Evolutionary conservation across 2,888 invertebrate species (phyloP).

Genomic region (Lamproptera curius): DNA sequence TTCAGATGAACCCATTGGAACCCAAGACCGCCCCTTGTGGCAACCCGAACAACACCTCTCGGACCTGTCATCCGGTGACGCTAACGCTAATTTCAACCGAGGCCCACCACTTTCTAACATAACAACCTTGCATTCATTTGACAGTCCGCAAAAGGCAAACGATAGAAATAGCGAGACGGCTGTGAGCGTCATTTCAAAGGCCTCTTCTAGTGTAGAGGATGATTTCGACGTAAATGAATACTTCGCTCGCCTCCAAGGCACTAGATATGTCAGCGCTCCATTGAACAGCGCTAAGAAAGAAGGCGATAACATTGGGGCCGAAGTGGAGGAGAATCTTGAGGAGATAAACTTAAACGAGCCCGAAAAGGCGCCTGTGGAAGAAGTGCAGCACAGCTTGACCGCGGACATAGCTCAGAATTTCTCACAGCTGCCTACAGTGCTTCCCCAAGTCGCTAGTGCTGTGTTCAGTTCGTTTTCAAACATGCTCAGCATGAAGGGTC

Average conservation of each 20-base stretch:
- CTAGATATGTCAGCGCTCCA: slow-evolving; percentile 65
- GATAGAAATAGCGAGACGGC: slow-evolving; percentile 26
- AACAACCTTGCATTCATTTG: slow-evolving; percentile 25
- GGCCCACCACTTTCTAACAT: slow-evolving; percentile 17
- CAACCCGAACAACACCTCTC: slow-evolving; percentile 41
- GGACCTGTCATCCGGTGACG: slow-evolving; percentile 48
- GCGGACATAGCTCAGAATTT: slow-evolving; percentile 74
- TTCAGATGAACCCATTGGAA: slow-evolving; percentile 53
- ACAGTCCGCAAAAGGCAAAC: slow-evolving; percentile 29
- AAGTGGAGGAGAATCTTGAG: slow-evolving; percentile 57
- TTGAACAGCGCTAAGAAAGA: slow-evolving; percentile 58
- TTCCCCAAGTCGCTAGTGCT: slow-evolving; percentile 80
- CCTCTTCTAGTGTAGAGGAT: slow-evolving; percentile 49
- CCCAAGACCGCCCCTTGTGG: slow-evolving; percentile 41
- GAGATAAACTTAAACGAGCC: slow-evolving; percentile 62
- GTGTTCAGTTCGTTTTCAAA: slow-evolving; percentile 81
- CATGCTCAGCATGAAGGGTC: slow-evolving; percentile 62
- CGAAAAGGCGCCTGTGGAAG: slow-evolving; percentile 33
- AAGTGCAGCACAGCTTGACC: slow-evolving; percentile 55
- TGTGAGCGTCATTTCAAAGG: slow-evolving; percentile 39
- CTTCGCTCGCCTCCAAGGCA: slow-evolving; percentile 66
- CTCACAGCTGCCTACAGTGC: slow-evolving; percentile 77
- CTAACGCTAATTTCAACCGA: slow-evolving; percentile 29
- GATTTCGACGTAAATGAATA: slow-evolving; percentile 74
- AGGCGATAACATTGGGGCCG: slow-evolving; percentile 63